phyloP scores from a whole-genome alignment of 1,140 invertebrate genomes.

The Palaemon carinicauda region DNA sequence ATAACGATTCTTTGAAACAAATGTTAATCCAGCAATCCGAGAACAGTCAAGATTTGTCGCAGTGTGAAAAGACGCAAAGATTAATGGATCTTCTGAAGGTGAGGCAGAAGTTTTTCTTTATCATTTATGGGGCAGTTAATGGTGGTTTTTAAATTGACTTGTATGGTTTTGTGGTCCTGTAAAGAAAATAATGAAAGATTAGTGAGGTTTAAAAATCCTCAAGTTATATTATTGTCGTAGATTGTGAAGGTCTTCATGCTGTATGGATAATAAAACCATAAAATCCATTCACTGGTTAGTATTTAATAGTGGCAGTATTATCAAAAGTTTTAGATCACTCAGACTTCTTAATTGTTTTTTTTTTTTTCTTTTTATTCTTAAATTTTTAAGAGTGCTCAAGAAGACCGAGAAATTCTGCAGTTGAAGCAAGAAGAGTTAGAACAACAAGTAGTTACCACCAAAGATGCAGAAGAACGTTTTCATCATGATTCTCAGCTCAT shows the following conservation, averaged over 20 bases:
- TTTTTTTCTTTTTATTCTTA: too few relatives aligned
- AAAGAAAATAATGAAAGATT: too few relatives aligned
- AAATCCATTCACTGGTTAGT: too few relatives aligned
- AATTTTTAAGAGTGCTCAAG: constrained; percentile 84
- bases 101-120: not conserved
- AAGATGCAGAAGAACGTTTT: constrained; percentile 65
- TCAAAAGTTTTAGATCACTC: not conserved
- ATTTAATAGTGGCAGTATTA: too few relatives aligned
- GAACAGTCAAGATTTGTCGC: constrained; percentile 63
- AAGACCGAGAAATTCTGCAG: constrained; percentile 77
- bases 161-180: too few relatives aligned
- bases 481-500: constrained; percentile 59
- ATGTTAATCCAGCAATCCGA: constrained; percentile 71
- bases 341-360: not conserved
- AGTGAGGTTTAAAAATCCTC: too few relatives aligned
- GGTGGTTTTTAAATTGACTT: too few relatives aligned
- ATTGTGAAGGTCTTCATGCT: too few relatives aligned
- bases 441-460: constrained; percentile 71
- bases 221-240: too few relatives aligned
- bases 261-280: too few relatives aligned
- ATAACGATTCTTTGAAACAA: constrained; percentile 75
- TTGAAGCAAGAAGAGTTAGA: constrained; percentile 82
- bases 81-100: constrained; percentile 65
- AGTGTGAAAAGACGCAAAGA: constrained; percentile 69
- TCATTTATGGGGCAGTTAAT: too few relatives aligned